These are phyloP conservation scores for Anguilla pacifica DNA, from an alignment of 2,797 vertebrate species.

Conservation along the genomic window DNA sequence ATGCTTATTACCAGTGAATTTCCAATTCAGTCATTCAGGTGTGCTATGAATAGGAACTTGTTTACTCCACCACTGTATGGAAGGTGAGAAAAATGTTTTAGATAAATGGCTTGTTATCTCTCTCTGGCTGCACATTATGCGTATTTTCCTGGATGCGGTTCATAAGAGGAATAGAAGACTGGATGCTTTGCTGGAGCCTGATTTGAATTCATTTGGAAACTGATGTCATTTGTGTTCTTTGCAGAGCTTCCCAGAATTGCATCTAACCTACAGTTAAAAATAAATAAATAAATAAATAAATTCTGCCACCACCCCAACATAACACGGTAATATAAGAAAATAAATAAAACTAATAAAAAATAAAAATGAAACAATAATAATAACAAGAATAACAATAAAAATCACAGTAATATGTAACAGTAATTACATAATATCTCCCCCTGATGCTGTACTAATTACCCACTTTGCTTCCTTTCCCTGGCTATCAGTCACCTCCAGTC, in stretches of 20 bases:
- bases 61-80: neutral
- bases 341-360: too few species aligned
- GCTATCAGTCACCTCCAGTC: neutral
- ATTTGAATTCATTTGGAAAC: slow-evolving; percentile 3
- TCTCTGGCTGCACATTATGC: neutral
- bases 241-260: neutral
- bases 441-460: neutral
- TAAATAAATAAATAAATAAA: too few species aligned
- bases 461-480: neutral
- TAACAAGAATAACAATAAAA: neutral
- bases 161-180: neutral
- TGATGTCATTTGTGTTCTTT: slow-evolving; percentile 7
- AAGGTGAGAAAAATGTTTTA: neutral
- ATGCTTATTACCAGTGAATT: neutral
- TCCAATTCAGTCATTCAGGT: neutral
- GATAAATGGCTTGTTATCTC: slow-evolving; percentile 19
- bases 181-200: neutral
- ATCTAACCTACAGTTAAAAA: neutral
- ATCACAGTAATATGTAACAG: neutral
- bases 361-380: too few species aligned
- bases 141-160: neutral
- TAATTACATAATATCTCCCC: neutral
- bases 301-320: too few species aligned
- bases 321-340: too few species aligned
- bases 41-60: slow-evolving; percentile 10